Conservation (phyloP, 1,140 invertebrate species). For the Zaprionus vittiger region DNA sequence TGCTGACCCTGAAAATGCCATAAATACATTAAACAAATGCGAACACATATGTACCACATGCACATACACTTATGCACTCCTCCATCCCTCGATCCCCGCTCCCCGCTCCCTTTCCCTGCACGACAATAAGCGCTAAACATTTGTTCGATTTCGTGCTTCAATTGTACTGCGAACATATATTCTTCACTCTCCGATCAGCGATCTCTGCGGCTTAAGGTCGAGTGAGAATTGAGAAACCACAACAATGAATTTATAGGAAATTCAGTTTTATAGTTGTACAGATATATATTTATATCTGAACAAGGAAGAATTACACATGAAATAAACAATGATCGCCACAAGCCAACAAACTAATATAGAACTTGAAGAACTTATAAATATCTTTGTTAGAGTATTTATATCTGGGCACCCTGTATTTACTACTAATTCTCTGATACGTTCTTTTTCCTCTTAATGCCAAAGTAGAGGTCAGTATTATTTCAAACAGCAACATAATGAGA, state of each 20-base stretch:
- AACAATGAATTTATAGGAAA: neutral
- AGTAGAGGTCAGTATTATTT: constrained; percentile 56
- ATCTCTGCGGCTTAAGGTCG: constrained; percentile 8
- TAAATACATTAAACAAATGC: constrained; percentile 79
- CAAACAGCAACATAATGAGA: constrained; percentile 67
- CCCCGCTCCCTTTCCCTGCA: neutral
- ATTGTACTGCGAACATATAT: constrained; percentile 67
- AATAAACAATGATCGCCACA: neutral
- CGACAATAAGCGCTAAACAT: constrained; percentile 65
- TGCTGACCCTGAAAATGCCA: constrained; percentile 76
- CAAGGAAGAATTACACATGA: neutral
- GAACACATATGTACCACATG: constrained; percentile 52
- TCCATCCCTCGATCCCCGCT: neutral
- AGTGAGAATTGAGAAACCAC: constrained; percentile 18
- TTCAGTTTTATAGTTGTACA: neutral
- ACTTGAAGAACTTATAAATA: neutral
- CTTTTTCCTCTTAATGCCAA: constrained; percentile 42
- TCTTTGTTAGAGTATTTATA: neutral
- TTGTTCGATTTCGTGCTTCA: constrained; percentile 53
- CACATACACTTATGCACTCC: constrained; percentile 7
- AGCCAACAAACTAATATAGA: neutral
- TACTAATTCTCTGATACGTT: neutral
- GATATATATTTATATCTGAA: neutral
- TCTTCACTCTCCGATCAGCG: constrained; percentile 44
- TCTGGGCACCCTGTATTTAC: neutral